phyloP scores from a whole-genome alignment of 2,888 invertebrate species.

The Tachystola acroxantha region DNA sequence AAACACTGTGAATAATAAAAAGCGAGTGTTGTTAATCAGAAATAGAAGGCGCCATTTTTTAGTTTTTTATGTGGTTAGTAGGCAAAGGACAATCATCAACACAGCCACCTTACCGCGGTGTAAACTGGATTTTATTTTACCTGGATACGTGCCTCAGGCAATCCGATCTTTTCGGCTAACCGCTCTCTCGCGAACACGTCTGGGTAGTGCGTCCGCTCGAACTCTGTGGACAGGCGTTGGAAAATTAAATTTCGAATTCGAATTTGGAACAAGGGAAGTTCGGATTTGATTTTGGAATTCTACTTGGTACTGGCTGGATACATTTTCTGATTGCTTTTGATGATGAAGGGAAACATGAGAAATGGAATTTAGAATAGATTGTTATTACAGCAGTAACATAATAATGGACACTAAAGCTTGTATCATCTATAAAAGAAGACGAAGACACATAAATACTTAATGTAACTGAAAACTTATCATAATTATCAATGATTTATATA shows the following conservation, averaged over 20 bases:
- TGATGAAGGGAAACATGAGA: too few relatives aligned
- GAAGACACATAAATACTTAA: too few relatives aligned
- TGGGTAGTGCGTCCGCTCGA: conserved; percentile 98
- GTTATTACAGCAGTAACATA: too few relatives aligned
- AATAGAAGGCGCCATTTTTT: background rate
- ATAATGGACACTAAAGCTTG: too few relatives aligned
- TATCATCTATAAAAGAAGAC: too few relatives aligned
- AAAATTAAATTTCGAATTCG: conserved; percentile 15
- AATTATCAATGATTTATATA: too few relatives aligned
- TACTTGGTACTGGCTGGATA: too few relatives aligned
- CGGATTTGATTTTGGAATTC: conserved; percentile 1
- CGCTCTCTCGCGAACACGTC: conserved; percentile 98
- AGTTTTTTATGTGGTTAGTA: conserved; percentile 8
- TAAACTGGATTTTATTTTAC: conserved; percentile 84
- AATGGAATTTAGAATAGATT: too few relatives aligned
- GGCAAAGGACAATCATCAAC: conserved; percentile 31
- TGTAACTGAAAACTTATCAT: too few relatives aligned
- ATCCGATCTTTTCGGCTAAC: conserved; percentile 97
- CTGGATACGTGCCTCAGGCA: conserved; percentile 99
- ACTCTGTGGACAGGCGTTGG: conserved; percentile 81
- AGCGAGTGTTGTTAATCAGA: background rate
- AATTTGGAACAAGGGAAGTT: conserved; percentile 10
- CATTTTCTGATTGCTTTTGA: too few relatives aligned
- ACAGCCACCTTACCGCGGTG: conserved; percentile 61
- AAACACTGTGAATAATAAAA: conserved; percentile 1